Conservation (phyloP, 2,888 invertebrate genomes). For the Cheilosia impressa region DNA sequence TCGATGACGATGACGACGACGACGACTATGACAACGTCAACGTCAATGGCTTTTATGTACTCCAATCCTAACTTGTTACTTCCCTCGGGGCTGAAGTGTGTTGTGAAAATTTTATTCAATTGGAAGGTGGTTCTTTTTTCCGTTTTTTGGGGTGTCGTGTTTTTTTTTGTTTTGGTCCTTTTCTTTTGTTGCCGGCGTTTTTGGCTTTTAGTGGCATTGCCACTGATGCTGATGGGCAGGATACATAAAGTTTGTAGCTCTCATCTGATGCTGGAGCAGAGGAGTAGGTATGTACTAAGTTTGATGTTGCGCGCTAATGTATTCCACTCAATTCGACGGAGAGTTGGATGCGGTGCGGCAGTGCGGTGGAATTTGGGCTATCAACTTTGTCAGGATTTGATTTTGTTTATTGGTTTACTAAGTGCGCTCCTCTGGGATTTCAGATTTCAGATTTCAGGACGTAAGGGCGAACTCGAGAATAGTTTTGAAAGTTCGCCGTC, state of each 20-base stretch:
- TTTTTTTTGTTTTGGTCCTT: constrained; percentile 24
- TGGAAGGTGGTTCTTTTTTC: constrained; percentile 55
- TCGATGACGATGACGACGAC: not conserved
- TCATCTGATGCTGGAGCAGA: constrained; percentile 4
- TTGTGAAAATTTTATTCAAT: constrained; percentile 73
- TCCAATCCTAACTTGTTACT: constrained; percentile 68
- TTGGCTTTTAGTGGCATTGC: constrained; percentile 67
- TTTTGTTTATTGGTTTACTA: constrained; percentile 70
- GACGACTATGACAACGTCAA: constrained; percentile 14
- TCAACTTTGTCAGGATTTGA: constrained; percentile 70
- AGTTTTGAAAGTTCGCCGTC: constrained; percentile 61
- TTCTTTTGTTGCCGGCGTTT: constrained; percentile 61
- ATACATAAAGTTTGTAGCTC: constrained; percentile 58
- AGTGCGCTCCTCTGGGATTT: constrained; percentile 51
- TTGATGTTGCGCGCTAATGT: constrained; percentile 73
- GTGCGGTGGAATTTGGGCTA: constrained; percentile 52
- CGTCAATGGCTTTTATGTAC: constrained; percentile 72
- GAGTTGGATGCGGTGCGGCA: constrained; percentile 25
- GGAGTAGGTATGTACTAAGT: constrained; percentile 42
- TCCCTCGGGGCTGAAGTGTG: constrained; percentile 61
- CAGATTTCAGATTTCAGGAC: constrained; percentile 30
- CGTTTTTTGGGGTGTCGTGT: not conserved
- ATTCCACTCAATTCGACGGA: constrained; percentile 67
- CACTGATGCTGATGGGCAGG: constrained; percentile 68
- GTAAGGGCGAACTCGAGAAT: constrained; percentile 27